Conservation (phyloP, 1,140 invertebrate genomes). For the Listronotus bonariensis region DNA sequence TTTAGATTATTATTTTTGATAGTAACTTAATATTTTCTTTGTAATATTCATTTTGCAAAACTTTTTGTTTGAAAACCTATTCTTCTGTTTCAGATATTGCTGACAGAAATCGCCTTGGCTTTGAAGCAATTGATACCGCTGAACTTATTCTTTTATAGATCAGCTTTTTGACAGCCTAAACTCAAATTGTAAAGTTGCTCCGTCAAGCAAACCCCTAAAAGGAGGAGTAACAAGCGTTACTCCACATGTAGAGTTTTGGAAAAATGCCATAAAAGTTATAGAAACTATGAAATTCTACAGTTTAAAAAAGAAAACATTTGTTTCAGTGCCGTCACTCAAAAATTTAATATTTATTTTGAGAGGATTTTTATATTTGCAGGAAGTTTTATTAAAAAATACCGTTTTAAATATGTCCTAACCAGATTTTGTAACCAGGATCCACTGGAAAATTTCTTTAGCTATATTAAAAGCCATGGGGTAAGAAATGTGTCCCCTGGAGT, state of each 20-base stretch:
- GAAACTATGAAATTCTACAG: conserved; percentile 44
- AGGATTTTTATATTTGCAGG: conserved; percentile 40
- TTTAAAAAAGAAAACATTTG: conserved; percentile 25
- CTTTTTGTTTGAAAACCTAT: too few relatives aligned
- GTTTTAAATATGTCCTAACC: conserved; percentile 23
- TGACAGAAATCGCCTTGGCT: background rate
- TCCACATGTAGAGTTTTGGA: conserved; percentile 45
- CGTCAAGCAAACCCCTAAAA: conserved; percentile 43
- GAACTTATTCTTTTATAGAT: conserved; percentile 47
- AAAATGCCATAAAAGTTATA: conserved; percentile 35
- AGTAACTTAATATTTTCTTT: too few relatives aligned
- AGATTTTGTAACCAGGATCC: conserved; percentile 44
- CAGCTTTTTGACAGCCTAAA: conserved; percentile 48
- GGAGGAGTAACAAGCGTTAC: conserved; percentile 43
- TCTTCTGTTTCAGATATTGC: background rate
- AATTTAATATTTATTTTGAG: conserved; percentile 48
- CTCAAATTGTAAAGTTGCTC: conserved; percentile 30
- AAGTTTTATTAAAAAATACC: background rate
- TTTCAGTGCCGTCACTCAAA: conserved; percentile 43
- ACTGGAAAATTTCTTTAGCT: conserved; percentile 48
- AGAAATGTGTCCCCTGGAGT: conserved; percentile 8
- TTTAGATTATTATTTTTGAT: too few relatives aligned
- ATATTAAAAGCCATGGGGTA: conserved; percentile 37
- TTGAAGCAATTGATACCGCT: conserved; percentile 43
- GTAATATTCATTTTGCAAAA: too few relatives aligned